Percentiles rank a stretch among this genome's conserved stretches.
Evolutionary conservation across 2,888 invertebrate genomes (phyloP).

Genomic region (Sturmia bella): DNA sequence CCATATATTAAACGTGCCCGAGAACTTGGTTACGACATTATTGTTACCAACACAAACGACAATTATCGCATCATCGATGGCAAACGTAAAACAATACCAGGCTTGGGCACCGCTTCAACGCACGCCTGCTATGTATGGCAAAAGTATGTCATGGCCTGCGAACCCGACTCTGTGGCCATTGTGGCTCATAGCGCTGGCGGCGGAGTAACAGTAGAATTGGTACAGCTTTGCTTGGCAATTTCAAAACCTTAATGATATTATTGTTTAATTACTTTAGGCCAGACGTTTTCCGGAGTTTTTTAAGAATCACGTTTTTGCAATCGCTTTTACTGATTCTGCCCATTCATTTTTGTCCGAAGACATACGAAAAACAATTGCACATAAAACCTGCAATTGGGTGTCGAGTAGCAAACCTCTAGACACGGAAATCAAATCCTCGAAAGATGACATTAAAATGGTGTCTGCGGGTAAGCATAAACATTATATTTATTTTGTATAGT

Average conservation of each 20-base stretch:
- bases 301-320: conserved; percentile 86
- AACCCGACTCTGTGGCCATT: conserved; percentile 86
- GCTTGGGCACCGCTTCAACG: conserved; percentile 84
- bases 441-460: conserved; percentile 83
- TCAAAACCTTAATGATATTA: not conserved
- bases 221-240: conserved; percentile 74
- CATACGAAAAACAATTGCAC: conserved; percentile 69
- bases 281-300: conserved; percentile 84
- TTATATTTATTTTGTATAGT: no score
- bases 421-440: conserved; percentile 82
- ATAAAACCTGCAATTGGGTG: conserved; percentile 85
- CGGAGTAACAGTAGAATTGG: conserved; percentile 85
- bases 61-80: conserved; percentile 83
- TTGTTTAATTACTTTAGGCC: conserved; percentile 78
- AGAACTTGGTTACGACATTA: conserved; percentile 86
- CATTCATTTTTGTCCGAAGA: conserved; percentile 80
- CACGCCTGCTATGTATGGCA: conserved; percentile 88
- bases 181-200: conserved; percentile 93
- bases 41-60: conserved; percentile 90
- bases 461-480: conserved; percentile 83
- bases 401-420: conserved; percentile 84
- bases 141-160: conserved; percentile 84
- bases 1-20: conserved; percentile 87
- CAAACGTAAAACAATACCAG: conserved; percentile 82
- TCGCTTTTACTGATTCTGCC: conserved; percentile 90